Conservation (phyloP, 2,797 vertebrate species). For the Darevskia nairensis region DNA sequence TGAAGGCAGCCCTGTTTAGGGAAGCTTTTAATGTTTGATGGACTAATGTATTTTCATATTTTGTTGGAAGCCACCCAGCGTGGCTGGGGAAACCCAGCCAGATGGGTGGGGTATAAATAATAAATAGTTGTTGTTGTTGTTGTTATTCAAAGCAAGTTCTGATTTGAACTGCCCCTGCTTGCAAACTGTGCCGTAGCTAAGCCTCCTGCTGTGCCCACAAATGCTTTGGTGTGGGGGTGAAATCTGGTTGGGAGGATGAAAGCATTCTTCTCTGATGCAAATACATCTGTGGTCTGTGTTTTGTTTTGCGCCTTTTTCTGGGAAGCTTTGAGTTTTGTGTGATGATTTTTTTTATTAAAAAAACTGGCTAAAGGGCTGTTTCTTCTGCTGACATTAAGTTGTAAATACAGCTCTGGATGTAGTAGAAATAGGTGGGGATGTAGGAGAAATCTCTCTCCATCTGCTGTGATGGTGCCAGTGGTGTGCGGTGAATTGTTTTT, state of each 20-base stretch:
- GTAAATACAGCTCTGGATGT: not conserved
- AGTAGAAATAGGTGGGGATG: not conserved
- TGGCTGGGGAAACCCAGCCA: too few relatives aligned
- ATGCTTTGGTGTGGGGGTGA: not conserved
- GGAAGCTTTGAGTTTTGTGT: not conserved
- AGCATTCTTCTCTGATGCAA: not conserved
- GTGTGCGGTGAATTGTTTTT: too few relatives aligned
- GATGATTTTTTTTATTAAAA: too few relatives aligned
- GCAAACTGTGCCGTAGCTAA: slow-evolving; percentile 16
- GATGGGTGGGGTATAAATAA: too few relatives aligned
- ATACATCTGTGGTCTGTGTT: not conserved
- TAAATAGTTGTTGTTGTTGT: too few relatives aligned
- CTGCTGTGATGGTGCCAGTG: too few relatives aligned
- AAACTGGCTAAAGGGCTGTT: not conserved
- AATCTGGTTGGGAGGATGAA: slow-evolving; percentile 25
- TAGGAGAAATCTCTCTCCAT: not conserved
- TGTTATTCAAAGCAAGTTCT: not conserved
- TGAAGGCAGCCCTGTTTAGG: too few relatives aligned
- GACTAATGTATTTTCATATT: too few relatives aligned
- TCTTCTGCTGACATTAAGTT: not conserved
- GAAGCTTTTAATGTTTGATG: too few relatives aligned
- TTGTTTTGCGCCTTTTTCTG: not conserved
- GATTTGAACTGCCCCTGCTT: not conserved
- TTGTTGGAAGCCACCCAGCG: too few relatives aligned
- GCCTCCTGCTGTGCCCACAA: not conserved